phyloP scores from a whole-genome alignment of 2,888 invertebrate genomes.

The Ornithoptera priamus region DNA sequence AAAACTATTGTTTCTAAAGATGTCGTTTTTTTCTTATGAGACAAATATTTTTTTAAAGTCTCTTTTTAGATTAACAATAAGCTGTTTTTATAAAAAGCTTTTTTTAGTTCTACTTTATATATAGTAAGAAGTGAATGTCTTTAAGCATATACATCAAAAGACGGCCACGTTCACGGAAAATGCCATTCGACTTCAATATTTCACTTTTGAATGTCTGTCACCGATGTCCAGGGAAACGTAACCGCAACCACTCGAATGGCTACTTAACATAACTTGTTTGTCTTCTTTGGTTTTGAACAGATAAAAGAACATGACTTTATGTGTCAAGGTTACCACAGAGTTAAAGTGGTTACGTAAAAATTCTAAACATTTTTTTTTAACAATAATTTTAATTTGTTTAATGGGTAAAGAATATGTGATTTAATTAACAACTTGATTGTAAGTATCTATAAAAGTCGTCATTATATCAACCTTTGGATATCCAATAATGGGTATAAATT shows the following conservation, averaged over 20 bases:
- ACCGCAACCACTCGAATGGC: constrained; percentile 25
- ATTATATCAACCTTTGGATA: too few species aligned
- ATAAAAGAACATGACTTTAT: constrained; percentile 26
- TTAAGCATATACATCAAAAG: neutral
- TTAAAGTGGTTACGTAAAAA: constrained; percentile 19
- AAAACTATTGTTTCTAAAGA: neutral
- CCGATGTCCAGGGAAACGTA: constrained; percentile 38
- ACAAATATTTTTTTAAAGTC: neutral
- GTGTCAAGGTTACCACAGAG: constrained; percentile 28
- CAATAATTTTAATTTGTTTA: neutral
- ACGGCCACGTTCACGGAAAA: constrained; percentile 16
- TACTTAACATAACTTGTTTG: constrained; percentile 28
- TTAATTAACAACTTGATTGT: neutral
- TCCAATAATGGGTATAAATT: too few species aligned
- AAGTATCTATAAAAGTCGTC: too few species aligned
- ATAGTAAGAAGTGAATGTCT: neutral
- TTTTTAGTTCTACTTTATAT: neutral
- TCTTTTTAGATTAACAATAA: neutral
- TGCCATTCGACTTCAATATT: constrained; percentile 25
- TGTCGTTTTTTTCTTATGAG: neutral
- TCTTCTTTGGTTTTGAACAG: constrained; percentile 25
- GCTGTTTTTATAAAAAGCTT: neutral
- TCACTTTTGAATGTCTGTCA: constrained; percentile 41
- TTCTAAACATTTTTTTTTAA: constrained; percentile 18
- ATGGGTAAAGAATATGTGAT: neutral